Base-by-base conservation (phyloP, 2,113 vertebrate species). In the Xenopus laevis region DNA sequence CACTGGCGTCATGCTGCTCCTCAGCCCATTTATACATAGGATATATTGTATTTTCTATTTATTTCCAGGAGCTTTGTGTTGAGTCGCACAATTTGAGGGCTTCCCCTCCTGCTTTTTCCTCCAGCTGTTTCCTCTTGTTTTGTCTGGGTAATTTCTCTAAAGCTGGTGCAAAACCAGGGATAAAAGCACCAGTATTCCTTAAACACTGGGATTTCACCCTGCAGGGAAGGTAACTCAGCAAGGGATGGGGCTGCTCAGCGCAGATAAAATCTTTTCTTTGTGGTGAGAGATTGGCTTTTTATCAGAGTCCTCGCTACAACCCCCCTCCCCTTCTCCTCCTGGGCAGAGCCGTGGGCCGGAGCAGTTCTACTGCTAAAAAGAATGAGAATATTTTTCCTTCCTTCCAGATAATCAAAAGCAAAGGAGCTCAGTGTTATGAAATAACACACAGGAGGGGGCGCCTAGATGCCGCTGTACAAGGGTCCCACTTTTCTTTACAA, bases 191-290 rank as follows among this genome's bases (percentile, higher is more conserved):
- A 30, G 7, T 23, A 23, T 45, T 62, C 40, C 15, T 18, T 55
- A 57, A 27, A 52, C 53, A 20, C 65, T 62, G 73, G 73, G 66
- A 76, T 75, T 50, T 75, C 23, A n/a, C 46, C 65, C 72, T 52
- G 65, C 45, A 13, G 57, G 57, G 65, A 69, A 76, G 73, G 66
- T 69, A 68, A 50, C 73, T 16, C 65, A 61, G 66, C 58, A 20
- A 62, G 59, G 62, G 46, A 60, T 15, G 17, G 45, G 65, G 53
- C 73, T 76, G 73, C 65, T 69, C 65, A 3, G 66, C 57, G 45
- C 65, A 69, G 73, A 76, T 76, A 69, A 76, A 62, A 76, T 76
- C 73, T 76, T 63, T 63, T 62, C 73, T 76, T 76, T 76, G 73
- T 68, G 73, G 65, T 12, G 3, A 62, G 27, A 76, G 73, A 76